Base-by-base conservation (phyloP, 2,888 invertebrate genomes). In the Cataglyphis livida region DNA sequence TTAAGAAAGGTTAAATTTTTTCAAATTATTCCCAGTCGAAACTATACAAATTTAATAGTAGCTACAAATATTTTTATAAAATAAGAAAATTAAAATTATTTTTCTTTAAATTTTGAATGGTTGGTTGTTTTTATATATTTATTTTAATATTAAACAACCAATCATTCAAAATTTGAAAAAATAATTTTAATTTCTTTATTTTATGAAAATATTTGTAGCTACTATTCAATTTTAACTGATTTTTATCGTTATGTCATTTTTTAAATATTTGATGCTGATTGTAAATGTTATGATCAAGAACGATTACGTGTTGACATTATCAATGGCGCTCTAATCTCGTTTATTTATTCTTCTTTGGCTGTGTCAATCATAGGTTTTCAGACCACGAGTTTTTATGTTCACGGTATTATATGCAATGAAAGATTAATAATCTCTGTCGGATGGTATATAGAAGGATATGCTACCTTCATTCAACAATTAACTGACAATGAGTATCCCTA, bases 341-440 rank as follows among this genome's bases (percentile, higher is more conserved):
- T 6, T 32, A 12, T 59, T 70, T 35, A 44, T 35, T 44, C 10
- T 32, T 44, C n/a, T 21, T 57, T 25, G 3, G 21, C 12, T 59
- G 59, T 21, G 41, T 70, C 21, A 62, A 28, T 62, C 38, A 7
- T 44, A 44, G 0, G 0, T 28, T 38, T 65, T 66, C 65, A 25
- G 1, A 25, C 10, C 18, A 25, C 7, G 25, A 51, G 3, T 41
- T 76, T 76, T 38, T 44, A 25, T 15, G 44, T 57, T 54, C 28
- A 18, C 41, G n/a, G 38, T 32, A 18, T 32, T 21, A 32, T 44
- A 18, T 18, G 12, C n/a, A 59, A 78, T 7, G 35, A 48, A 25
- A 35, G 18, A 79, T 59, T 78, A 21, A 44, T 70, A 32, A 70
- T 70, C 25, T 59, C 59, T 3, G 21, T 6, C n/a, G 48, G 1